phyloP scores from a whole-genome alignment of 2,888 invertebrate genomes.

The Drosophila stalkeri region DNA sequence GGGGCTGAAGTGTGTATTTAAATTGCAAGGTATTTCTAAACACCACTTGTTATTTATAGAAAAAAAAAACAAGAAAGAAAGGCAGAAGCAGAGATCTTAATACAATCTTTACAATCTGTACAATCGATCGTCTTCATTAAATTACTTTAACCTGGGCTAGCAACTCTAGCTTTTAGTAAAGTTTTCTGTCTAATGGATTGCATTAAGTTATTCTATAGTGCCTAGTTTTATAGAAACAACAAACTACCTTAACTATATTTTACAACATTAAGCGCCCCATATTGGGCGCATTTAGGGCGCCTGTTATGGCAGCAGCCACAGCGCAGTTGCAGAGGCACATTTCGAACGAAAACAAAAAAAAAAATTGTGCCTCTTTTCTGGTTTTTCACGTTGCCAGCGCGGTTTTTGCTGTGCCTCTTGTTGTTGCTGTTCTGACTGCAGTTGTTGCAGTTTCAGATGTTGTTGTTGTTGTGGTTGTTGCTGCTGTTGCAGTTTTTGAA shows the following conservation, averaged over 20 bases:
- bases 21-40: neutral
- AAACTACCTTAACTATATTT: neutral
- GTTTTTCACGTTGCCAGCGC: slow-evolving; percentile 74
- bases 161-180: too few species aligned
- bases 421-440: slow-evolving; percentile 35
- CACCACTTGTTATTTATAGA: neutral
- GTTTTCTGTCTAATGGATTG: too few species aligned
- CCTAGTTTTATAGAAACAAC: neutral
- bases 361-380: slow-evolving; percentile 76
- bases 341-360: slow-evolving; percentile 50
- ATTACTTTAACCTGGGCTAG: too few species aligned
- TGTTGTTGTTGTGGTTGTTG: slow-evolving; percentile 41
- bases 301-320: slow-evolving; percentile 11
- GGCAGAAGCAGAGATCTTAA: too few species aligned
- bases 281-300: slow-evolving; percentile 51
- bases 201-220: too few species aligned
- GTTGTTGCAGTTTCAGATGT: slow-evolving; percentile 37
- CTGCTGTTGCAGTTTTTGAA: slow-evolving; percentile 58
- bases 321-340: slow-evolving; percentile 50
- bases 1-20: neutral
- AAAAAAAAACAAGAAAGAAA: neutral
- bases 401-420: slow-evolving; percentile 46
- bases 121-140: too few species aligned
- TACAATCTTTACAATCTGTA: too few species aligned
- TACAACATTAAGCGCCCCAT: slow-evolving; percentile 25